Percentiles rank a stretch among this genome's conserved stretches.
phyloP scores from a whole-genome alignment of 2,888 invertebrate species.

The Thera obeliscata region DNA sequence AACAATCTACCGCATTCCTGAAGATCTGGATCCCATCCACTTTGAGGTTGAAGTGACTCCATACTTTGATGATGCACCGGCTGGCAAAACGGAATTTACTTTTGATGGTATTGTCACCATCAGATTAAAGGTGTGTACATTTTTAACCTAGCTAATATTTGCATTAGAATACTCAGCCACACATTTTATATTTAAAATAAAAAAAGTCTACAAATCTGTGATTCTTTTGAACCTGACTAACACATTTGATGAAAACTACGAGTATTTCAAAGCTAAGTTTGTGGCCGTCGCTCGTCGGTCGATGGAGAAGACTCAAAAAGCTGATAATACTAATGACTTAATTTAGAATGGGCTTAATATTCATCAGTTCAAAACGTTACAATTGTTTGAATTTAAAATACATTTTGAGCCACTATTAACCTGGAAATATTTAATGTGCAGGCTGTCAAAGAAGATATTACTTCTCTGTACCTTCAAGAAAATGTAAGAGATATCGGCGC shows the following conservation, averaged over 20 bases:
- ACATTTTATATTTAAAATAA: too few species aligned
- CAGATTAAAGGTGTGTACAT: slow-evolving; percentile 56
- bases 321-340: too few species aligned
- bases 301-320: too few species aligned
- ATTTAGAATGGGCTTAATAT: too few species aligned
- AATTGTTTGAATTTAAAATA: too few species aligned
- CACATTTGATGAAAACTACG: too few species aligned
- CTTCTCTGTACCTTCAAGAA: slow-evolving; percentile 65
- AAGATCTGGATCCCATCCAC: slow-evolving; percentile 76
- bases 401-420: background rate
- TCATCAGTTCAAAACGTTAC: too few species aligned
- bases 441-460: slow-evolving; percentile 55
- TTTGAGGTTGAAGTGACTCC: slow-evolving; percentile 84
- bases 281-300: too few species aligned
- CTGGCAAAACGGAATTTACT: slow-evolving; percentile 61
- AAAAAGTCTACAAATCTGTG: too few species aligned
- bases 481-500: slow-evolving; percentile 62
- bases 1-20: slow-evolving; percentile 64
- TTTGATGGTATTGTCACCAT: slow-evolving; percentile 79
- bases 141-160: background rate
- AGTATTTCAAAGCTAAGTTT: too few species aligned
- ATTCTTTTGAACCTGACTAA: too few species aligned
- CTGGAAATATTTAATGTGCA: slow-evolving; percentile 36
- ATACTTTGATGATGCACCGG: slow-evolving; percentile 68
- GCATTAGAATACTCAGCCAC: too few species aligned